These are phyloP conservation scores for Bombylius major DNA, from an alignment of 2,888 invertebrate species.

Conservation along the genomic window DNA sequence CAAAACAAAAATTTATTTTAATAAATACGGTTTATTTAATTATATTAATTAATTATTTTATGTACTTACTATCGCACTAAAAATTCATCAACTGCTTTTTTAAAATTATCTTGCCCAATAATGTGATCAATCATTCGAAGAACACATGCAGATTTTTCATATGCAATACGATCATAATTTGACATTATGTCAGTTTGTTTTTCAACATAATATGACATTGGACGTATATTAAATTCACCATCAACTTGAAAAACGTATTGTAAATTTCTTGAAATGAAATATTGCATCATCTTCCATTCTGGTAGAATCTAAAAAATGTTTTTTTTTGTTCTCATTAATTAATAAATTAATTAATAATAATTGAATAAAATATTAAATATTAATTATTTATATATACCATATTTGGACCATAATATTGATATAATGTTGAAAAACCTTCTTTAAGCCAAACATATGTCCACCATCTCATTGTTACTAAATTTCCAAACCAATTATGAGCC, in stretches of 20 bases:
- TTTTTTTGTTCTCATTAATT: too few species aligned
- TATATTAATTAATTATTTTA: too few species aligned
- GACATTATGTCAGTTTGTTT: constrained; percentile 70
- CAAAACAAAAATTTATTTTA: too few species aligned
- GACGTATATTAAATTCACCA: constrained; percentile 30
- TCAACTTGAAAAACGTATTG: too few species aligned
- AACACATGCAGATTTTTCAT: constrained; percentile 46
- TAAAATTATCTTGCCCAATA: background rate
- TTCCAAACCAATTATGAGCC: constrained; percentile 70
- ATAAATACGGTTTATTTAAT: too few species aligned
- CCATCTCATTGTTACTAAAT: constrained; percentile 54
- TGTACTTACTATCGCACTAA: too few species aligned
- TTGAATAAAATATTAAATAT: background rate
- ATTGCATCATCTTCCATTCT: constrained; percentile 54
- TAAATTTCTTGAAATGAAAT: constrained; percentile 38
- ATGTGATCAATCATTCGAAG: constrained; percentile 6
- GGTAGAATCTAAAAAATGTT: constrained; percentile 32
- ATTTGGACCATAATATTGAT: constrained; percentile 24
- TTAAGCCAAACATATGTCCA: constrained; percentile 64
- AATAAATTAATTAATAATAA: too few species aligned
- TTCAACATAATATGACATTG: constrained; percentile 61
- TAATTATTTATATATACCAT: constrained; percentile 16
- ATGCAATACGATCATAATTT: constrained; percentile 66
- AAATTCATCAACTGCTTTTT: constrained; percentile 14
- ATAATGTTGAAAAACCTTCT: constrained; percentile 51